Evolutionary conservation across 2,888 invertebrate genomes (phyloP).

Genomic region (Escarpia spicata): DNA sequence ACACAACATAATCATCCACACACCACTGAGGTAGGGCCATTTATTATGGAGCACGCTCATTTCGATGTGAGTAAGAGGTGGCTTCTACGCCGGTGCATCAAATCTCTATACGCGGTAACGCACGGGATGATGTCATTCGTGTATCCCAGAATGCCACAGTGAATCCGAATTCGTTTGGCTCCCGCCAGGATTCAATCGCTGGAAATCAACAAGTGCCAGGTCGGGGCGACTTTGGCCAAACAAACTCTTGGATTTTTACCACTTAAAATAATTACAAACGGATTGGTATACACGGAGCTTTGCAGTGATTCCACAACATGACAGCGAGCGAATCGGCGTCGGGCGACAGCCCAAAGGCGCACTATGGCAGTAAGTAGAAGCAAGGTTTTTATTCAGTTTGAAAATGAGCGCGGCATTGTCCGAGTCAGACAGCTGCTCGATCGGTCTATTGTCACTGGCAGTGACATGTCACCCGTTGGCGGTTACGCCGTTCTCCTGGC

Average conservation of each 20-base stretch:
- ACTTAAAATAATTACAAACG: not conserved
- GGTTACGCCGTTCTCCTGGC: not conserved
- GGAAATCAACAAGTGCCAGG: constrained; percentile 11
- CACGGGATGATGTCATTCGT: not conserved
- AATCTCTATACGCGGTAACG: not conserved
- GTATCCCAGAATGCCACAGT: not conserved
- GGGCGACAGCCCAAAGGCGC: constrained; percentile 29
- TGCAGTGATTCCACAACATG: constrained; percentile 23
- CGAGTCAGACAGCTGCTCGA: not conserved
- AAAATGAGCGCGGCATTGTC: not conserved
- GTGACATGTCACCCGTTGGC: not conserved
- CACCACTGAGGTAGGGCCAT: too few species aligned
- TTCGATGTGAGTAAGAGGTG: not conserved
- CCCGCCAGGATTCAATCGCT: constrained; percentile 13
- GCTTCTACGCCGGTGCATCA: not conserved
- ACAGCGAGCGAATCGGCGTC: constrained; percentile 29
- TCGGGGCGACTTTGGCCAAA: not conserved
- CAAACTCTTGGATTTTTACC: not conserved
- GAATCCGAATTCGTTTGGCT: not conserved
- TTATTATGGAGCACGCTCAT: not conserved
- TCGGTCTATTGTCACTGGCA: not conserved
- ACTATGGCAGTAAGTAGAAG: constrained; percentile 33
- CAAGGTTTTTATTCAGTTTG: constrained; percentile 6
- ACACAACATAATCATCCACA: too few species aligned
- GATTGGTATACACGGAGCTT: not conserved